phyloP scores from a whole-genome alignment of 2,888 invertebrate species.

The Zele albiditarsus region DNA sequence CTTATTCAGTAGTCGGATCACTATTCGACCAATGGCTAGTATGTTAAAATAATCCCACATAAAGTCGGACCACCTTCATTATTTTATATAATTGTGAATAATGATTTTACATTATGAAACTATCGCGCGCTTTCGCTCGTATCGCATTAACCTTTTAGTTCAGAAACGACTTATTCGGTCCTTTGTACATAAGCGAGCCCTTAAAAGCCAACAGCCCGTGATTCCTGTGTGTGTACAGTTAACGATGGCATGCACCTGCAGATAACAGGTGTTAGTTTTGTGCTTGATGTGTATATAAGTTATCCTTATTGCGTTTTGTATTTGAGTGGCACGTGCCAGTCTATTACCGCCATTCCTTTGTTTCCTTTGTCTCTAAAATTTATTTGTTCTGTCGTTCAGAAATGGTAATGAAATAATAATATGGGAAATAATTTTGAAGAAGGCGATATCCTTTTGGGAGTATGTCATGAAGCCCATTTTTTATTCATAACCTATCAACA shows the following conservation, averaged over 20 bases:
- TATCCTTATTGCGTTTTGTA: neutral
- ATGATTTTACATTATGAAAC: no score
- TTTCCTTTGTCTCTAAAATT: neutral
- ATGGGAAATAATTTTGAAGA: no score
- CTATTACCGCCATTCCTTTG: neutral
- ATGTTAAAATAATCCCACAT: no score
- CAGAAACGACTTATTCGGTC: neutral
- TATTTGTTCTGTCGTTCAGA: no score
- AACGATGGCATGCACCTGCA: neutral
- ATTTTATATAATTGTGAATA: no score
- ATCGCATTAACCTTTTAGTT: neutral
- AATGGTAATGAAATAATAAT: no score
- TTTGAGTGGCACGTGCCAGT: conserved; percentile 1
- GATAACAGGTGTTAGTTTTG: conserved; percentile 2
- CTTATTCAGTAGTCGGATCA: no score
- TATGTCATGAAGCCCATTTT: no score
- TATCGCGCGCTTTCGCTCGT: neutral
- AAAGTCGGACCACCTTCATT: no score
- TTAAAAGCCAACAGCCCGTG: neutral
- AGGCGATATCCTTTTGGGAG: no score
- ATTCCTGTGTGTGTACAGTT: neutral
- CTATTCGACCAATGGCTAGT: no score
- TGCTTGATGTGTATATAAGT: neutral
- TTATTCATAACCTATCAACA: no score
- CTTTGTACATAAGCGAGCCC: neutral